phyloP scores from a whole-genome alignment of 1,140 invertebrate species.

The Drosophila novamexicana region DNA sequence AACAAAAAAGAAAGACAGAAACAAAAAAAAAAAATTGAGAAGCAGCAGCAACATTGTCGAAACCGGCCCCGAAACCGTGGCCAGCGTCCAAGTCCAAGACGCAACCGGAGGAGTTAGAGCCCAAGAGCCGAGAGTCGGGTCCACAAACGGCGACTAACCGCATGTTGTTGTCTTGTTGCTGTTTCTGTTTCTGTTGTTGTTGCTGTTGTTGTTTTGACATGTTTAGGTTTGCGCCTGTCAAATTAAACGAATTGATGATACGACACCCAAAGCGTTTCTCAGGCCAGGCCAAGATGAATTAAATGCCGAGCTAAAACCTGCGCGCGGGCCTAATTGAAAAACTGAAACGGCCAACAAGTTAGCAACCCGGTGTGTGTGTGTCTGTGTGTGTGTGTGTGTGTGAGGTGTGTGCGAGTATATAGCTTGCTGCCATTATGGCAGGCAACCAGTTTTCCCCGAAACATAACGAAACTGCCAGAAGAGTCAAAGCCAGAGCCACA shows the following conservation, averaged over 20 bases:
- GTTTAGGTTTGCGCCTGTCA: constrained; percentile 85
- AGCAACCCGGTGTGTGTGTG: constrained; percentile 40
- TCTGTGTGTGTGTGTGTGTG: constrained; percentile 4
- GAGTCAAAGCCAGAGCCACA: constrained; percentile 25
- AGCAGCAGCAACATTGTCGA: constrained; percentile 53
- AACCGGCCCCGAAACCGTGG: constrained; percentile 36
- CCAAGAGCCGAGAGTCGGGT: constrained; percentile 27
- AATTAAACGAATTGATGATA: constrained; percentile 85
- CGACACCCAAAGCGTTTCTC: constrained; percentile 84
- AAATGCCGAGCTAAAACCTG: constrained; percentile 79
- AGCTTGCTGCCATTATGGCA: constrained; percentile 74
- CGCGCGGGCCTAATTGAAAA: constrained; percentile 80
- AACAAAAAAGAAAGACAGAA: constrained; percentile 48
- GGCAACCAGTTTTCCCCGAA: constrained; percentile 80
- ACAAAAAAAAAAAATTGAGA: constrained; percentile 31
- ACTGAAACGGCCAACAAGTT: constrained; percentile 72
- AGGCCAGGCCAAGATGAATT: constrained; percentile 80
- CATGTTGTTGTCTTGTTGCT: constrained; percentile 63
- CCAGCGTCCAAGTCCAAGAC: constrained; percentile 13
- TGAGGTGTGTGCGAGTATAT: constrained; percentile 39
- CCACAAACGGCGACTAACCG: constrained; percentile 65
- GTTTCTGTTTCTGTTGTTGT: constrained; percentile 61
- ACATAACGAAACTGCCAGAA: constrained; percentile 75
- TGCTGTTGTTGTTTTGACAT: constrained; percentile 84
- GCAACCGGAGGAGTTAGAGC: constrained; percentile 8